Base-by-base conservation (phyloP, 2,113 vertebrate genomes). In the Acrocephalus arundinaceus region DNA sequence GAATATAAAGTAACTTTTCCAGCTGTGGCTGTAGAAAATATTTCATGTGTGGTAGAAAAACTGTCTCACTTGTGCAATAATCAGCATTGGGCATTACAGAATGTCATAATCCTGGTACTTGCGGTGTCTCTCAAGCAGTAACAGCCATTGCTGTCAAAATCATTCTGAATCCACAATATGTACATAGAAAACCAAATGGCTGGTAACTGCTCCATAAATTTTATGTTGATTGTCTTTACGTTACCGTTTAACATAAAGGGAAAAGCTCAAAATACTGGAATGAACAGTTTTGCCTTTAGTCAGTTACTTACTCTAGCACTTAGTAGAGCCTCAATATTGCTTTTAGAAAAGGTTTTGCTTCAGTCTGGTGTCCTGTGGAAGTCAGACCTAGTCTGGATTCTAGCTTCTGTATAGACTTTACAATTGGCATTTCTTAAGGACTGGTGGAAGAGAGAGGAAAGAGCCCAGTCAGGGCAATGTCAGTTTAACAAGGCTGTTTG, bases 191-290 rank as follows among this genome's bases (percentile, higher is more conserved):
- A 74, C 27, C 52, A 76, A 86, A 71, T 61, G 80, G 24, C 83
- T 92, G 39, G 33, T 86, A 93, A 79, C 43, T 84, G 61, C 57
- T 45, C 57, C n/a, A n/a, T 86, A 46, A 88, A 88, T 92, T 74
- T 84, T 51, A 68, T 81, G 52, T 78, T 93, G 61, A 77, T 94
- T 45, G 33, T 72, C 76, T 86, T 92, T 86, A 86, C 88, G 71
- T 58, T 85, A 43, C 23, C 11, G 4, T 87, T 82, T 89, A 92
- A 58, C 33, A 25, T 87, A 66, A 82, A 49, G 57, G 58, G 49
- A 67, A 68, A 75, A 68, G 31, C 31, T 94, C 48, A 82, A 37
- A 87, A 43, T 91, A 46, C 13, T 58, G 51, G 67, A 85, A 87
- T 85, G 57, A 55, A 59, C 28, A 48, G 48, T 20, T 61, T n/a